Evolutionary conservation across 1,140 invertebrate genomes (phyloP), one percentile per base, ranked within the genome.

Genomic region (Ips typographus): DNA sequence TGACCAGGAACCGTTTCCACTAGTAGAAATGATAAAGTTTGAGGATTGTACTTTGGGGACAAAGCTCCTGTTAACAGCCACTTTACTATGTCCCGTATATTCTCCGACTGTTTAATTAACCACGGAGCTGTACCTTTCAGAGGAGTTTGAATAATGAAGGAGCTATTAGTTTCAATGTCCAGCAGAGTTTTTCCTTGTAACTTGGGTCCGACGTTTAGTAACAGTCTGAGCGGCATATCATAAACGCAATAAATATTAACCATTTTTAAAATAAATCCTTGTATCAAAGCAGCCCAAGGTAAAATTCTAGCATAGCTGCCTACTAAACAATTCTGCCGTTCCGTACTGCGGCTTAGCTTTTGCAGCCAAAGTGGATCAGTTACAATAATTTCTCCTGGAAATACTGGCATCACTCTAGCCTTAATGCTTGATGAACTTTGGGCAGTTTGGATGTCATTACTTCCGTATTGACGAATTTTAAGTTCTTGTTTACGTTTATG

Each of bases 321-420:
- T 43, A 22, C 51, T 38, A 22, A 22, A 22, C 22, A 22, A 22
- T 22, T 22, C 22, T 22, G 22, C 22, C 22, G 22, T 22, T 22
- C 22, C 22, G 22, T 22, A 22, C 22, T 22, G 22, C 22, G 22
- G 22, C 22, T 22, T 22, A 22, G 22, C 22, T 22, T 22, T 22
- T 22, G 22, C 22, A 22, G 22, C 22, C 22, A 22, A 22, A 22
- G 22, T 22, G 22, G 22, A 22, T 77, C 75, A 4, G 56, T 65
- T 8, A 71, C 55, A 22, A 77, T 66, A 41, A 73, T 73, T 73
- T 77, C 76, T 6, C 76, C 76, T 39, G 71, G 51, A 63, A 77
- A 77, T 52, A 75, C 69, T 49, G 68, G 42, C 41, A 41, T 70
- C 2, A 68, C 56, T 1, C 22, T 22, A 40, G 3, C 22, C 22